phyloP scores from a whole-genome alignment of 2,888 invertebrate genomes.

The Hydrotaea cyrtoneurina region DNA sequence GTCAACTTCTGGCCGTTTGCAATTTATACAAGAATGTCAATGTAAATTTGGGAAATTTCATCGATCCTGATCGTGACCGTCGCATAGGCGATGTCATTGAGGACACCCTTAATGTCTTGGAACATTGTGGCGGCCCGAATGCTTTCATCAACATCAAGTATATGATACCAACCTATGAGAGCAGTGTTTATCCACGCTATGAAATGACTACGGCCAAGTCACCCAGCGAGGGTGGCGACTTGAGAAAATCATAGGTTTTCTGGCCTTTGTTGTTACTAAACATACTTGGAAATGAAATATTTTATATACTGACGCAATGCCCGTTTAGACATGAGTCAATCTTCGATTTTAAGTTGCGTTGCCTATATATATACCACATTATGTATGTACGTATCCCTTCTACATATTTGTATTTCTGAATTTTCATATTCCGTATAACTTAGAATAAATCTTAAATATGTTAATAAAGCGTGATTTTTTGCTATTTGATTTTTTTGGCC shows the following conservation, averaged over 20 bases:
- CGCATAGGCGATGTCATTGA: conserved; percentile 95
- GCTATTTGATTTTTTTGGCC: too few relatives aligned
- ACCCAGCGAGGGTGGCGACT: neutral
- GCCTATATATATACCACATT: neutral
- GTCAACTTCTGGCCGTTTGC: conserved; percentile 94
- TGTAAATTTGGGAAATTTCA: conserved; percentile 92
- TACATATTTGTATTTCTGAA: too few relatives aligned
- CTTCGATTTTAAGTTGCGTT: neutral
- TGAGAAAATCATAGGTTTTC: neutral
- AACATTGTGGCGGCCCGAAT: conserved; percentile 95
- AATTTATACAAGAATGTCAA: conserved; percentile 87
- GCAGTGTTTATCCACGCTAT: conserved; percentile 82
- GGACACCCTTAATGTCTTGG: conserved; percentile 94
- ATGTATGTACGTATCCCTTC: too few relatives aligned
- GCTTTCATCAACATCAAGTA: conserved; percentile 99
- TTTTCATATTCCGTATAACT: too few relatives aligned
- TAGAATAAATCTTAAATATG: too few relatives aligned
- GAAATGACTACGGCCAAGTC: conserved; percentile 43
- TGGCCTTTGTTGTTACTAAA: neutral
- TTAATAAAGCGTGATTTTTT: too few relatives aligned
- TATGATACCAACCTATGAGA: conserved; percentile 98
- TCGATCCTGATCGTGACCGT: conserved; percentile 92
- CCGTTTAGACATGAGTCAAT: neutral
- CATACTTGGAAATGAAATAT: neutral
- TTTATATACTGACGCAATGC: neutral